These are phyloP conservation scores for Sycophila texana DNA, from an alignment of 2,888 invertebrate species.

Conservation along the genomic window DNA sequence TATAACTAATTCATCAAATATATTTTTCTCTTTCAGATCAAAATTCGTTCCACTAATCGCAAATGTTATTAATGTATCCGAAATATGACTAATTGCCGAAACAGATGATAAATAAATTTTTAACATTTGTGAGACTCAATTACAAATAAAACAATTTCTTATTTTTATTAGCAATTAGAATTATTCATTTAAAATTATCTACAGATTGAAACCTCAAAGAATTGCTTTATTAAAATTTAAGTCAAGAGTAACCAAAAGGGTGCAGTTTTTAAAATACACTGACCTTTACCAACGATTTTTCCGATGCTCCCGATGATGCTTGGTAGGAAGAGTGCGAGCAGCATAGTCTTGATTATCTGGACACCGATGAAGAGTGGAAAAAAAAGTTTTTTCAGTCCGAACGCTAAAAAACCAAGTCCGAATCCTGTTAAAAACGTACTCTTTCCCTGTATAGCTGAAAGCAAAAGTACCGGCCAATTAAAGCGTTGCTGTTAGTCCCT, in stretches of 20 bases:
- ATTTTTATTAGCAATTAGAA: too few relatives aligned
- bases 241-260: conserved; percentile 13
- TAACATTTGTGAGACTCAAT: too few relatives aligned
- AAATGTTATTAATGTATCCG: too few relatives aligned
- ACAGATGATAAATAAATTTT: too few relatives aligned
- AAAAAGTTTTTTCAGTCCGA: conserved; percentile 89
- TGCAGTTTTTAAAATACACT: conserved; percentile 11
- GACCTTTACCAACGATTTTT: conserved; percentile 90
- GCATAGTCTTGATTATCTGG: conserved; percentile 88
- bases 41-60: too few relatives aligned
- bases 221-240: conserved; percentile 1
- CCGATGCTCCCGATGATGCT: conserved; percentile 89
- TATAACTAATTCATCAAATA: too few relatives aligned
- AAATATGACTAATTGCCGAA: too few relatives aligned
- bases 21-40: too few relatives aligned
- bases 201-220: not conserved
- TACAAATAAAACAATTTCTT: too few relatives aligned
- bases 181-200: not conserved
- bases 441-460: conserved; percentile 77
- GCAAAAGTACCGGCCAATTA: conserved; percentile 74
- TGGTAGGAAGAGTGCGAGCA: conserved; percentile 90
- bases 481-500: conserved; percentile 72
- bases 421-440: conserved; percentile 82
- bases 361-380: conserved; percentile 89
- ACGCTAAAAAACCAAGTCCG: conserved; percentile 83